A percentile compares a stretch with the other conserved stretches of the same genome.
Conservation (phyloP, 2,888 invertebrate genomes). For the Steinernema carpocapsae region DNA sequence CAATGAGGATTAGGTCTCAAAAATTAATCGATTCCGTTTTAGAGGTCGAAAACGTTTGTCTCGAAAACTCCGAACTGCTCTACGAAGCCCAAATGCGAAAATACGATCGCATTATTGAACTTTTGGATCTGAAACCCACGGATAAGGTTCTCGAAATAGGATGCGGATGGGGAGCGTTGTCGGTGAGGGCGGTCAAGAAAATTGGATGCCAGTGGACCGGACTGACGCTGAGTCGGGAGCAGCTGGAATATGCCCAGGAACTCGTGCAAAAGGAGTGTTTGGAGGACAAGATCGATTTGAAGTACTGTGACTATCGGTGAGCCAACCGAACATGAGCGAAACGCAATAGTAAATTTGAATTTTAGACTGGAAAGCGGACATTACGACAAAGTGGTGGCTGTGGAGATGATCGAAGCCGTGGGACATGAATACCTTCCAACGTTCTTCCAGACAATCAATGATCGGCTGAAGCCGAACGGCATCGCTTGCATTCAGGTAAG, state of each 20-base stretch:
- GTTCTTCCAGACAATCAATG: conserved; percentile 57
- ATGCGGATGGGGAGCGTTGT: conserved; percentile 62
- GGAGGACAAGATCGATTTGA: conserved; percentile 53
- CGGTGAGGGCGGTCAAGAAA: conserved; percentile 55
- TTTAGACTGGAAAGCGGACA: conserved; percentile 53
- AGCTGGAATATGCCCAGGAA: conserved; percentile 53
- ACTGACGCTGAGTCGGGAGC: conserved; percentile 61
- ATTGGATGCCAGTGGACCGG: conserved; percentile 63
- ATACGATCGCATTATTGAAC: conserved; percentile 43
- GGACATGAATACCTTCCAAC: conserved; percentile 59
- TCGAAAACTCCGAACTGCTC: conserved; percentile 34
- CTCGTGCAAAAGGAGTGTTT: conserved; percentile 52
- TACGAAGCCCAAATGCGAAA: conserved; percentile 57
- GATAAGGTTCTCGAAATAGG: conserved; percentile 65
- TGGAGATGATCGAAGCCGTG: conserved; percentile 66
- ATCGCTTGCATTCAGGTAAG: conserved; percentile 55
- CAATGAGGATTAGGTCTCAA: not conserved
- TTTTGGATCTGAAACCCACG: conserved; percentile 41
- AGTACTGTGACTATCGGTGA: conserved; percentile 61
- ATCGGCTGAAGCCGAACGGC: conserved; percentile 54
- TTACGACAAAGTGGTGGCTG: conserved; percentile 54
- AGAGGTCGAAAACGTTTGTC: not conserved
- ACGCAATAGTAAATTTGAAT: too few relatives aligned
- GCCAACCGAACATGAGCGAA: not conserved
- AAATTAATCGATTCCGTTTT: not conserved